Conservation (phyloP, 2,797 vertebrate genomes). For the Silurus aristotelis region DNA sequence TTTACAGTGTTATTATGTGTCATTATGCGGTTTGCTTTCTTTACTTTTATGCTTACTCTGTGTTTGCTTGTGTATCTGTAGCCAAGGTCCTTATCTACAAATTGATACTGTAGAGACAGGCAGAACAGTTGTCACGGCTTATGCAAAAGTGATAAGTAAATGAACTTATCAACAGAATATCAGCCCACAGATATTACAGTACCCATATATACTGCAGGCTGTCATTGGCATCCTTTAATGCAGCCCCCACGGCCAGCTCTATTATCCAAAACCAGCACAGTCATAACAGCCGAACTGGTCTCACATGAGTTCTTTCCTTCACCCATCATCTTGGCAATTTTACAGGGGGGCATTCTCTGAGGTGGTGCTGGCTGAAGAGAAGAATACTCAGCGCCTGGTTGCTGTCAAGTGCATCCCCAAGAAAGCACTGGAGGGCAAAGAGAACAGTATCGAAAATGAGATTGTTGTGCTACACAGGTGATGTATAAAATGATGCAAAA, state of each 20-base stretch:
- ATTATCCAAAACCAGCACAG: not conserved
- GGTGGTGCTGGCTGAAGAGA: conserved; percentile 94
- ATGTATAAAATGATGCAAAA: conserved; percentile 36
- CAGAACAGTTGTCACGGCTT: not conserved
- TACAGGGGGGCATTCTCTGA: conserved; percentile 92
- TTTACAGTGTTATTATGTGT: not conserved
- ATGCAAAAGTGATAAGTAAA: not conserved
- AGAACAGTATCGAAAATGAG: conserved; percentile 95
- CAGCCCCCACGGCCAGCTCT: not conserved
- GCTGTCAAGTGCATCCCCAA: conserved; percentile 98
- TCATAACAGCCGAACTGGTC: conserved; percentile 1
- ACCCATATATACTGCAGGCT: not conserved
- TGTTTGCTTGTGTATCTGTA: not conserved
- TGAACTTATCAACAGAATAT: not conserved
- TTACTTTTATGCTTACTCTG: not conserved
- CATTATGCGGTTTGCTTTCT: not conserved
- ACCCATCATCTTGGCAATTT: not conserved
- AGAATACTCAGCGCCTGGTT: conserved; percentile 86
- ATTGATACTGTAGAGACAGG: not conserved
- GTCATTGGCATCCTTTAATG: not conserved
- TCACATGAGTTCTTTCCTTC: not conserved
- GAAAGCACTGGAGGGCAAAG: conserved; percentile 93
- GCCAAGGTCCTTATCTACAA: not conserved
- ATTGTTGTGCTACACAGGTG: conserved; percentile 93
- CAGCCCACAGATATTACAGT: conserved; percentile 3